Conservation (phyloP, 2,888 invertebrate genomes). For the Macropis europaea region DNA sequence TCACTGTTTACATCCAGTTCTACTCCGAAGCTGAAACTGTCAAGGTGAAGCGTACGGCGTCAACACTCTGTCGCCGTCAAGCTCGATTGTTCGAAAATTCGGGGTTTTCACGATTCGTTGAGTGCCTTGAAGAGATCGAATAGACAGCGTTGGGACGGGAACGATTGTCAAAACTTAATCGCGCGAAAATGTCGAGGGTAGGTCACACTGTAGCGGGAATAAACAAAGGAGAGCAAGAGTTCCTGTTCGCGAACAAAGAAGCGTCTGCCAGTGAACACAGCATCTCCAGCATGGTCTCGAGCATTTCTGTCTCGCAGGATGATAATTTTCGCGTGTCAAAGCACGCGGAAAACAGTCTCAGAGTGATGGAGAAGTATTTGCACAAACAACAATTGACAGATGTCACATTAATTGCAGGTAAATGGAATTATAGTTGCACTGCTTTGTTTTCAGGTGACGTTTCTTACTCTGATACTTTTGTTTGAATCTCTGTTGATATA, state of each 20-base stretch:
- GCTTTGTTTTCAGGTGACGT: constrained; percentile 13
- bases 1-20: constrained; percentile 55
- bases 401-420: constrained; percentile 91
- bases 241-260: constrained; percentile 67
- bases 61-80: constrained; percentile 16
- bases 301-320: constrained; percentile 84
- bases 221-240: constrained; percentile 67
- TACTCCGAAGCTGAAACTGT: constrained; percentile 38
- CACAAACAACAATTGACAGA: constrained; percentile 92
- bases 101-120: neutral
- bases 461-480: neutral
- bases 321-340: constrained; percentile 89
- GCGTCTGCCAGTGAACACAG: constrained; percentile 74
- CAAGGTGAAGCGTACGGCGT: constrained; percentile 21
- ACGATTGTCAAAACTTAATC: constrained; percentile 39
- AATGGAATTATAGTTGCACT: constrained; percentile 29
- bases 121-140: constrained; percentile 24
- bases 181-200: constrained; percentile 50
- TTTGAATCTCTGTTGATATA: neutral
- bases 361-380: constrained; percentile 91
- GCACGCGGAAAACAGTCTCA: constrained; percentile 91
- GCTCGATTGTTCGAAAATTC: constrained; percentile 4
- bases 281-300: constrained; percentile 72
- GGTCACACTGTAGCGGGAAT: constrained; percentile 20
- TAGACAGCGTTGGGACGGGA: neutral